These are phyloP conservation scores for Neodiprion fabricii DNA, from an alignment of 1,140 invertebrate genomes.

Conservation along the genomic window DNA sequence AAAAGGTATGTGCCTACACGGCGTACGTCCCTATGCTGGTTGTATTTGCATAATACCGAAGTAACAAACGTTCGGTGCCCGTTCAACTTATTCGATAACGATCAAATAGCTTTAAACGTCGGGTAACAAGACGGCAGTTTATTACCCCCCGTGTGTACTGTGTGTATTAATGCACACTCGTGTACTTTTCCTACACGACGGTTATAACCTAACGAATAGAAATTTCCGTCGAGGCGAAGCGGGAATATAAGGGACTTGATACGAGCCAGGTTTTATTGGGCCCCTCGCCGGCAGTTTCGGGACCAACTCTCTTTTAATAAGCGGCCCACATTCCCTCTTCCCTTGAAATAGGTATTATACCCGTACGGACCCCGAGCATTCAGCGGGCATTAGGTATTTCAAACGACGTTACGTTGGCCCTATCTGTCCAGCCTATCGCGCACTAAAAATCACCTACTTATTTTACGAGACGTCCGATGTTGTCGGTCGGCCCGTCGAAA, in stretches of 20 bases:
- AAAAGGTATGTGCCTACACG: too few species aligned
- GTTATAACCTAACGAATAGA: too few species aligned
- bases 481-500: too few species aligned
- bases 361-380: background rate
- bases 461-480: background rate
- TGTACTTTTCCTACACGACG: too few species aligned
- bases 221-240: too few species aligned
- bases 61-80: slow-evolving; percentile 1
- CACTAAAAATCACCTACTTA: slow-evolving; percentile 1
- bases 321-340: background rate
- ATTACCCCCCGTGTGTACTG: background rate
- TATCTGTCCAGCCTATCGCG: background rate
- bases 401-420: background rate
- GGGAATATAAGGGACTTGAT: too few species aligned
- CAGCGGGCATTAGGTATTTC: background rate
- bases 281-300: too few species aligned
- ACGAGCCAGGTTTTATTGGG: too few species aligned
- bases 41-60: slow-evolving; percentile 5
- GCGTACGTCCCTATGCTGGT: too few species aligned
- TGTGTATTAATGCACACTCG: too few species aligned
- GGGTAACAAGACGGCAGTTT: slow-evolving; percentile 3
- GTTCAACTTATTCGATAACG: background rate
- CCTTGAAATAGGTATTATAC: background rate
- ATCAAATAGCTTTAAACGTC: slow-evolving; percentile 7
- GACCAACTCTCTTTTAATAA: background rate